A percentile compares a stretch with the other conserved stretches of the same genome.
These are phyloP conservation scores for Noctua janthe DNA, from an alignment of 2,888 invertebrate species.

Conservation along the genomic window DNA sequence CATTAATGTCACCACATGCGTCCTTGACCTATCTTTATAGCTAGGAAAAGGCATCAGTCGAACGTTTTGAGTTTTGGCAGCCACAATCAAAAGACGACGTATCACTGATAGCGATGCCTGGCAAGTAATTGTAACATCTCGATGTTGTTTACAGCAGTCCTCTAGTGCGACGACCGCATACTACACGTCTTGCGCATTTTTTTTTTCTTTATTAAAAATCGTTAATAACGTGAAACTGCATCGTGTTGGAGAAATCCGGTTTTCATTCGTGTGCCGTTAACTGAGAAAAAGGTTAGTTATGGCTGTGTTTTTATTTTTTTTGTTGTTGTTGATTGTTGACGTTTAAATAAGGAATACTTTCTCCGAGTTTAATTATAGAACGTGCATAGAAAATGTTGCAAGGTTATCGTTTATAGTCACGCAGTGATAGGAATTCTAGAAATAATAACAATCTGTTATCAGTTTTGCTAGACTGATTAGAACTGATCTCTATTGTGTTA, in stretches of 20 bases:
- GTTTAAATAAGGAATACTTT: constrained; percentile 28
- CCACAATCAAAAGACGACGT: constrained; percentile 48
- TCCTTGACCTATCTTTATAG: constrained; percentile 57
- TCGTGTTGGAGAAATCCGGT: constrained; percentile 63
- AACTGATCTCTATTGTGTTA: constrained; percentile 25
- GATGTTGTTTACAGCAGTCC: constrained; percentile 63
- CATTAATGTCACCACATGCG: constrained; percentile 35
- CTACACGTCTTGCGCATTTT: constrained; percentile 64
- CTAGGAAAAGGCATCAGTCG: constrained; percentile 3
- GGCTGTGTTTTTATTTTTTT: not conserved
- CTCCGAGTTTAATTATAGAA: constrained; percentile 45
- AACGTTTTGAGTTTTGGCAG: constrained; percentile 33
- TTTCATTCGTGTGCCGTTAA: constrained; percentile 61
- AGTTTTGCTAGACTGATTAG: constrained; percentile 25
- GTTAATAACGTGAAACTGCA: constrained; percentile 61
- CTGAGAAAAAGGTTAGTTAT: constrained; percentile 55
- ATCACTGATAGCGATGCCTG: constrained; percentile 58
- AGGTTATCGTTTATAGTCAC: constrained; percentile 31
- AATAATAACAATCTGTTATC: constrained; percentile 44
- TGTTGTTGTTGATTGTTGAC: constrained; percentile 1
- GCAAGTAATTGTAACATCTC: constrained; percentile 58
- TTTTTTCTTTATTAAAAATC: constrained; percentile 52
- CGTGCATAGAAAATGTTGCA: constrained; percentile 23
- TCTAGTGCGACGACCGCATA: constrained; percentile 64
- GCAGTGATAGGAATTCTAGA: constrained; percentile 31